Evolutionary conservation across 2,888 invertebrate species (phyloP).

Genomic region (Philonicus albiceps): DNA sequence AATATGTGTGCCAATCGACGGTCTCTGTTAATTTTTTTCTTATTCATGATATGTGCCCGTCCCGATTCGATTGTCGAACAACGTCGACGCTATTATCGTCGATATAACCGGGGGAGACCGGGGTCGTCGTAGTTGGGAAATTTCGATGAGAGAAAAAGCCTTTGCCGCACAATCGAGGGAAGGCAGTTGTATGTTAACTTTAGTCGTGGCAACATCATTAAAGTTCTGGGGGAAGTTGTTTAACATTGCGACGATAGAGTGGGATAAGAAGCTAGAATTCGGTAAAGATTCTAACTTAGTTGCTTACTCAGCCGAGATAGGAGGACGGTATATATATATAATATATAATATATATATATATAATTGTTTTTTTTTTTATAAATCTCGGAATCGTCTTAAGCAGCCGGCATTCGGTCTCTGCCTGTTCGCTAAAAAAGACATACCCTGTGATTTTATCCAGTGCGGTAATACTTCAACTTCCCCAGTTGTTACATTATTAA

Average conservation of each 20-base stretch:
- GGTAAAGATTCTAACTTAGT: slow-evolving; percentile 16
- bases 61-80: neutral
- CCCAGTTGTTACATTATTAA: neutral
- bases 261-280: slow-evolving; percentile 32
- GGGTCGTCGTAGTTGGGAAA: neutral
- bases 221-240: neutral
- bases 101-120: neutral
- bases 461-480: neutral
- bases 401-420: slow-evolving; percentile 2
- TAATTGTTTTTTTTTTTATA: neutral
- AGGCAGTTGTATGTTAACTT: slow-evolving; percentile 57
- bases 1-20: neutral
- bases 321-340: neutral
- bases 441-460: neutral
- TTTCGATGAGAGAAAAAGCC: neutral
- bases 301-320: neutral
- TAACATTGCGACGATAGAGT: neutral
- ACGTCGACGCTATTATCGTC: neutral
- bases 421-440: neutral
- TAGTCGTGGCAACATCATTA: slow-evolving; percentile 53
- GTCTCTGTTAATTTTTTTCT: neutral
- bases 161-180: neutral
- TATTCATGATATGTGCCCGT: neutral
- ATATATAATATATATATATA: neutral
- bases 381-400: neutral